Conservation (phyloP, 2,113 vertebrate species). For the Aptenodytes patagonicus region DNA sequence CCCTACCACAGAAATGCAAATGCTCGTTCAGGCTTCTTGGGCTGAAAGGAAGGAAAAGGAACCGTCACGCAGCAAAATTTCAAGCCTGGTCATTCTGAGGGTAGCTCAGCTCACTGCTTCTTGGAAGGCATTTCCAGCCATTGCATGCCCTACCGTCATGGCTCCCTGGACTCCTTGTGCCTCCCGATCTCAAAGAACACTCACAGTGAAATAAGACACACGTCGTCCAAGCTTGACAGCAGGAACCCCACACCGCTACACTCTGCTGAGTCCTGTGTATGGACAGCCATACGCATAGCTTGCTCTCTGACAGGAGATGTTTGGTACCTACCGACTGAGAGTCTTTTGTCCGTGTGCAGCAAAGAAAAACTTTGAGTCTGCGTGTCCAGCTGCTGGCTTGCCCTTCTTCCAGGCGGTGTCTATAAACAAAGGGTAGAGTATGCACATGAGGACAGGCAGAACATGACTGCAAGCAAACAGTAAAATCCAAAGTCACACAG, state of each 20-base stretch:
- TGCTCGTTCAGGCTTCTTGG: neutral
- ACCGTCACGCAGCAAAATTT: neutral
- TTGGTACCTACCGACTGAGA: conserved; percentile 90
- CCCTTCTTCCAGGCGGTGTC: conserved; percentile 95
- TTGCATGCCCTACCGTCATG: neutral
- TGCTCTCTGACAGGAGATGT: neutral
- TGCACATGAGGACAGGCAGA: neutral
- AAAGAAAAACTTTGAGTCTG: conserved; percentile 94
- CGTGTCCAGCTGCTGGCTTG: conserved; percentile 98
- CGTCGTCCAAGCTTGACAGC: neutral
- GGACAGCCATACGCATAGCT: accelerated
- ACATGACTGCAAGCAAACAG: accelerated
- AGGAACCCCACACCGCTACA: neutral
- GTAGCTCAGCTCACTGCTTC: neutral
- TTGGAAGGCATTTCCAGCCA: no score
- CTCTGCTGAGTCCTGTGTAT: accelerated
- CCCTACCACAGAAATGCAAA: neutral
- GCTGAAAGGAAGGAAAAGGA: neutral
- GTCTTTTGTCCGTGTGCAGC: conserved; percentile 95
- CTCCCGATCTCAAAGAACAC: neutral
- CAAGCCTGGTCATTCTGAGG: neutral
- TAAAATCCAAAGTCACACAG: neutral
- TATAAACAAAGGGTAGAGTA: conserved; percentile 18
- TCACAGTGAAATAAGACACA: neutral
- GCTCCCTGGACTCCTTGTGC: neutral